Percentiles rank a stretch among this genome's conserved stretches.
phyloP scores from a whole-genome alignment of 2,888 invertebrate genomes.

The Sturmia bella region DNA sequence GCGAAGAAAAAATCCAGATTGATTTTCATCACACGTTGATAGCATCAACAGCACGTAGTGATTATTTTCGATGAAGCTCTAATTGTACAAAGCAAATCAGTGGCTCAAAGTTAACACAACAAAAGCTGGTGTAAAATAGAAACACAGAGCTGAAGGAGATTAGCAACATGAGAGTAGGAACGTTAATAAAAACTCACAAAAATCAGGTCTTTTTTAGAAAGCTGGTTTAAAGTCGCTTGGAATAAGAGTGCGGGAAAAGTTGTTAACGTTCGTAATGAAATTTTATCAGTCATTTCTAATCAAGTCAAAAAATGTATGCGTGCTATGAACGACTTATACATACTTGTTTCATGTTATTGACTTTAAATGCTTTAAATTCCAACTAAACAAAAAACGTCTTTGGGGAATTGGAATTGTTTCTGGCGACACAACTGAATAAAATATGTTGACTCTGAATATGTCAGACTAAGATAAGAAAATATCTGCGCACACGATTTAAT shows the following conservation, averaged over 20 bases:
- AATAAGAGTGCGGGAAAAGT: conserved; percentile 40
- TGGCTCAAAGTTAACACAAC: conserved; percentile 67
- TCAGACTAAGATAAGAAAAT: too few species aligned
- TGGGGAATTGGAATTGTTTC: too few species aligned
- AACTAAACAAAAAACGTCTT: too few species aligned
- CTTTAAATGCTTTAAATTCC: not conserved
- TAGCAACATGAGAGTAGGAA: not conserved
- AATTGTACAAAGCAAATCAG: conserved; percentile 73
- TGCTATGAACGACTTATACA: not conserved
- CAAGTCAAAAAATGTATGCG: conserved; percentile 25
- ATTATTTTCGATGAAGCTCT: conserved; percentile 66
- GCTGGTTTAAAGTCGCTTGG: conserved; percentile 3
- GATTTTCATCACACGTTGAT: conserved; percentile 70
- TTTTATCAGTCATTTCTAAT: conserved; percentile 58
- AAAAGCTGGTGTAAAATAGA: conserved; percentile 19
- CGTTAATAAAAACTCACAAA: not conserved
- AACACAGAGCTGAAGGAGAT: conserved; percentile 6
- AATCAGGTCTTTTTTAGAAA: not conserved
- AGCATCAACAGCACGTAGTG: conserved; percentile 68
- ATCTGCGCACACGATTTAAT: too few species aligned
- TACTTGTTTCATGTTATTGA: not conserved
- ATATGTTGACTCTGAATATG: too few species aligned
- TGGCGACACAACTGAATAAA: too few species aligned
- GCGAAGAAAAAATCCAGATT: conserved; percentile 52
- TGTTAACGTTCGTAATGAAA: conserved; percentile 57